phyloP scores from a whole-genome alignment of 2,888 invertebrate genomes.

The Diadromus collaris region DNA sequence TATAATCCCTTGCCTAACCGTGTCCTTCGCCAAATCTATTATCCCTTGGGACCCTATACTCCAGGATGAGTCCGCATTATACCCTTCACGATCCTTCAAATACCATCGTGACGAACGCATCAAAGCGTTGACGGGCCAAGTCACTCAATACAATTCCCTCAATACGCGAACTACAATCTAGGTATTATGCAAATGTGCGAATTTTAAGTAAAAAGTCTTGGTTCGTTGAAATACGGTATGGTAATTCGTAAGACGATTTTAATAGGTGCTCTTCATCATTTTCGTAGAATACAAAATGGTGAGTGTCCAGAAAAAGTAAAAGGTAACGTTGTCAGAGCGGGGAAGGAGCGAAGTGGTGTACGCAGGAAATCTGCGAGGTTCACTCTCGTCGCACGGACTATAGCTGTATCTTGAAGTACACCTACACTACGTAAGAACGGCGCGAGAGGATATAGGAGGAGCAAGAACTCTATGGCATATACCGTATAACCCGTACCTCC shows the following conservation, averaged over 20 bases:
- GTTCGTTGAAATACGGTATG: constrained; percentile 4
- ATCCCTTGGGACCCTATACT: constrained; percentile 53
- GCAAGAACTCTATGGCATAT: constrained; percentile 26
- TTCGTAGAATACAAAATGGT: neutral
- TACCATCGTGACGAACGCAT: constrained; percentile 44
- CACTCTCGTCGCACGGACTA: neutral
- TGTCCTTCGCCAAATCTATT: constrained; percentile 72
- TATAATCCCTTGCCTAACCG: constrained; percentile 73
- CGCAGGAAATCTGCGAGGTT: constrained; percentile 31
- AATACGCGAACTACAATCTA: neutral
- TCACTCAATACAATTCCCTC: neutral
- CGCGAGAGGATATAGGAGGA: constrained; percentile 23
- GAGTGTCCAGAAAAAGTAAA: neutral
- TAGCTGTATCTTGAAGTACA: constrained; percentile 25
- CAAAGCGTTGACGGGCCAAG: constrained; percentile 17
- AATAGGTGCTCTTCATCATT: neutral
- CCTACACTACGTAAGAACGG: constrained; percentile 16
- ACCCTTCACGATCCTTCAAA: constrained; percentile 37
- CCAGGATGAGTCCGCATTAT: constrained; percentile 33
- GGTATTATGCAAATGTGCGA: neutral
- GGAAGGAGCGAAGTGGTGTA: constrained; percentile 9
- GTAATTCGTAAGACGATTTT: neutral
- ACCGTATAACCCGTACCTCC: constrained; percentile 57
- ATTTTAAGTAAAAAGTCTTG: neutral
- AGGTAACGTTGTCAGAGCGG: neutral